Percentiles rank a stretch among this genome's conserved stretches.
phyloP scores from a whole-genome alignment of 2,888 invertebrate genomes.

The Idaea dimidiata region DNA sequence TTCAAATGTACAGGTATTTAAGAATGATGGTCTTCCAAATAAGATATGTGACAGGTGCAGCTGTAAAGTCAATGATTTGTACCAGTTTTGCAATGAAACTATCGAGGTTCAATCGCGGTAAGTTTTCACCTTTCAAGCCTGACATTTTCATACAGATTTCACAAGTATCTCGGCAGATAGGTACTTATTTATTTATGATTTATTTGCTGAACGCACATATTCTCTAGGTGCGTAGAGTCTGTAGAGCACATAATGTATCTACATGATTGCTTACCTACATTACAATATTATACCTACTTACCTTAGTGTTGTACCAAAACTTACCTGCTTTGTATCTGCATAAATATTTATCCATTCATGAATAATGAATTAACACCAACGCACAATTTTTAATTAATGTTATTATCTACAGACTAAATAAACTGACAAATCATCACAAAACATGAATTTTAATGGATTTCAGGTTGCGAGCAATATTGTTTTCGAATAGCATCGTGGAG shows the following conservation, averaged over 20 bases:
- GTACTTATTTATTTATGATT: not conserved
- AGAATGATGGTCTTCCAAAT: conserved; percentile 85
- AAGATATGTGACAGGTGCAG: conserved; percentile 87
- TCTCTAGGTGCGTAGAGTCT: too few species aligned
- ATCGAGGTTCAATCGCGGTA: conserved; percentile 84
- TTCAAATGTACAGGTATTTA: conserved; percentile 75
- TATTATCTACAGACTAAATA: too few species aligned
- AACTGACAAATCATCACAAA: not conserved
- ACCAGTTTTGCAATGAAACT: conserved; percentile 86
- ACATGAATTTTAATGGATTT: conserved; percentile 26
- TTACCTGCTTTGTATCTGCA: too few species aligned
- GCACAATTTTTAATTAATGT: too few species aligned
- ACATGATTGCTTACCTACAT: too few species aligned
- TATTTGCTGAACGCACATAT: too few species aligned
- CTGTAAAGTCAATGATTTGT: conserved; percentile 85
- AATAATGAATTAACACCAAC: too few species aligned
- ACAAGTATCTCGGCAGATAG: conserved; percentile 1
- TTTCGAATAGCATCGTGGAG: conserved; percentile 31
- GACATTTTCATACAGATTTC: not conserved
- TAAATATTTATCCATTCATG: too few species aligned
- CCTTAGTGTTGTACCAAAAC: too few species aligned
- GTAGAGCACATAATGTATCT: too few species aligned
- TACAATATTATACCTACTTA: too few species aligned
- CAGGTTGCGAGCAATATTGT: conserved; percentile 46
- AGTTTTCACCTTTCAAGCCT: conserved; percentile 26